A percentile compares a stretch with the other conserved stretches of the same genome.
phyloP scores from a whole-genome alignment of 1,140 invertebrate genomes.

The Penaeus japonicus region DNA sequence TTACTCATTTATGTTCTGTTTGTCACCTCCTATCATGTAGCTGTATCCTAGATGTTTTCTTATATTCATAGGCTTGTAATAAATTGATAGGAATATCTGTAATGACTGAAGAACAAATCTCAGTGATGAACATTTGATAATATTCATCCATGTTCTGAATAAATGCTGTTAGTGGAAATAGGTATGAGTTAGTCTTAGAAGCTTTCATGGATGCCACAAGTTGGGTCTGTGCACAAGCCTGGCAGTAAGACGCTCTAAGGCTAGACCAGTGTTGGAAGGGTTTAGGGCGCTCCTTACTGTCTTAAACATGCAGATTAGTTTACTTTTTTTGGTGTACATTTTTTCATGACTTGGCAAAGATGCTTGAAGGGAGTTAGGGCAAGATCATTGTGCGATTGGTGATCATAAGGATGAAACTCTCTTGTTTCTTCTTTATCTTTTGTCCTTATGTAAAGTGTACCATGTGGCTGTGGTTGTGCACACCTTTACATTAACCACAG shows the following conservation, averaged over 20 bases:
- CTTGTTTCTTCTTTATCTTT: not conserved
- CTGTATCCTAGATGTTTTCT: too few relatives aligned
- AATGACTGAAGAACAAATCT: too few relatives aligned
- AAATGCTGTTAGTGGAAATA: too few relatives aligned
- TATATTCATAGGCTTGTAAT: too few relatives aligned
- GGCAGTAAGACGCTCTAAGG: not conserved
- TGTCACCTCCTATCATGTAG: not conserved
- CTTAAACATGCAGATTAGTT: constrained; percentile 56
- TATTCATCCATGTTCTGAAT: too few relatives aligned
- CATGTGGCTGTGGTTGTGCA: constrained; percentile 11
- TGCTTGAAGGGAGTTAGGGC: not conserved
- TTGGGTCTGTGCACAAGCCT: not conserved
- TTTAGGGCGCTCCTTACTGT: constrained; percentile 32
- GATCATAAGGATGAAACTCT: constrained; percentile 35
- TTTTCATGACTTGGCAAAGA: constrained; percentile 48
- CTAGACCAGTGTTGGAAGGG: not conserved
- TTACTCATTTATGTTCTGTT: not conserved
- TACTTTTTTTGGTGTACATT: constrained; percentile 40
- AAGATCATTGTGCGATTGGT: constrained; percentile 2
- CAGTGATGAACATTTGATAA: too few relatives aligned
- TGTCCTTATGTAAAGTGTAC: not conserved
- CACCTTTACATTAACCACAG: constrained; percentile 18
- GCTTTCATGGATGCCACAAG: not conserved
- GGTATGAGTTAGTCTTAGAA: too few relatives aligned
- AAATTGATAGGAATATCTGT: too few relatives aligned